Base-by-base conservation (phyloP, 2,797 vertebrate genomes). In the Huso huso region DNA sequence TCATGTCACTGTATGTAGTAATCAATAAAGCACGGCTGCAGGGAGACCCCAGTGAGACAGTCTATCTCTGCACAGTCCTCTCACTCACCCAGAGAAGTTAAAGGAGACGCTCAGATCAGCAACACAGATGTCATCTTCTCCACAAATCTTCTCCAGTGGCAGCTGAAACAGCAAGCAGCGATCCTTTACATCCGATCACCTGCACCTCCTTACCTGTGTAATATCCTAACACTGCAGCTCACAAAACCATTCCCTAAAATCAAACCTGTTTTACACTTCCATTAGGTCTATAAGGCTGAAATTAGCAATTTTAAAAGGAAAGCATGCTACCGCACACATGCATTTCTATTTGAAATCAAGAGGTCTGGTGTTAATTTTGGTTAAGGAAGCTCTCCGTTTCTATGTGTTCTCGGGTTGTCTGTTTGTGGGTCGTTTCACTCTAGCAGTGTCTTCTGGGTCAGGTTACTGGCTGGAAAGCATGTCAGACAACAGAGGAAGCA, bases 141-240 rank as follows among this genome's bases (percentile, higher is more conserved):
- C 82, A 65, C 87, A 88, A 62, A 79, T 82, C 74, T 84, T 78
- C 71, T 85, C 77, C 74, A 89, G 81, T 23, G 81, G 68, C 6
- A 88, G 68, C 82, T 84, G 72, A n/a, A 62, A 62, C 9, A 48
- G 12, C 6, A n/a, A 6, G 23, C 18, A 37, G 7, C 8, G 0
- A 58, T 7, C 55, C 12, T 12, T n/a, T 7, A 58, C 55, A 6
- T 58, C 55, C 2, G 12, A 58, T 11, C 12, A 7, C 10, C 55
- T 11, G 55, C 55, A 13, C 10, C 11, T 2, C 6, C 55, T 13
- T 58, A 13, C 55, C 55, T 58, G 55, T 7, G 12, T 2, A 11
- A 13, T n/a, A n/a, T n/a, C 10, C 2, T n/a, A 11, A 7, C 6
- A 58, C 11, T n/a, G 11, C 55, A 58, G 12, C 55, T 3, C 6